These are phyloP conservation scores for Microchirus variegatus DNA, from an alignment of 2,797 vertebrate genomes.

Conservation along the genomic window DNA sequence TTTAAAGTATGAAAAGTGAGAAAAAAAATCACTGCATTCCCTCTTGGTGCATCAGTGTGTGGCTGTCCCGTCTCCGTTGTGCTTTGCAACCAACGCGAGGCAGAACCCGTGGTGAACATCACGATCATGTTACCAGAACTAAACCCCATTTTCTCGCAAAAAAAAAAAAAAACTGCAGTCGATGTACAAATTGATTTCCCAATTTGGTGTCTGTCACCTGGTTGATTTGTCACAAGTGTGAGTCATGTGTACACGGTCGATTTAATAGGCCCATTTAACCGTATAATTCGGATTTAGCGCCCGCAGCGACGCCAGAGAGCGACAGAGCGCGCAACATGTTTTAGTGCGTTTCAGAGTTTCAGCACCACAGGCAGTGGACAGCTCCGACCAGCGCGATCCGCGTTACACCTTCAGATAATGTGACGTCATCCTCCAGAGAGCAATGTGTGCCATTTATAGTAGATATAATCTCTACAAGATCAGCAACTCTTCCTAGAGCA, in stretches of 20 bases:
- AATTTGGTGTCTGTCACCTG: slow-evolving; percentile 30
- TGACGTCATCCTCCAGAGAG: neutral
- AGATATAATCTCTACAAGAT: no score
- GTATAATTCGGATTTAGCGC: slow-evolving; percentile 48
- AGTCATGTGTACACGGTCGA: slow-evolving; percentile 21
- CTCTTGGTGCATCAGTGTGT: no score
- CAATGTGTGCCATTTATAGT: no score
- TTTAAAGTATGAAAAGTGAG: neutral
- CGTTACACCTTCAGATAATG: slow-evolving; percentile 19
- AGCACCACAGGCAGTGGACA: slow-evolving; percentile 72
- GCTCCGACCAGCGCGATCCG: slow-evolving; percentile 32
- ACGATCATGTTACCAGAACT: slow-evolving; percentile 10
- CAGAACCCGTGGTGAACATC: slow-evolving; percentile 4
- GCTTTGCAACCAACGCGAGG: slow-evolving; percentile 10
- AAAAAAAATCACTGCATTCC: no score
- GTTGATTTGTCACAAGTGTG: slow-evolving; percentile 35
- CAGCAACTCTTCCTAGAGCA: no score
- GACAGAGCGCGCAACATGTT: neutral
- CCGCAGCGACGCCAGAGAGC: slow-evolving; percentile 14
- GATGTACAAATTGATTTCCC: slow-evolving; percentile 33
- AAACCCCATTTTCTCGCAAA: neutral
- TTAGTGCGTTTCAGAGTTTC: slow-evolving; percentile 65
- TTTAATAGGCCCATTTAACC: slow-evolving; percentile 31
- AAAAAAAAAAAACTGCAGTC: neutral
- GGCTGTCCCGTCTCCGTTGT: neutral